A percentile compares a stretch with the other conserved stretches of the same genome.
Conservation (phyloP, 2,113 vertebrate species). For the Dinomys branickii region DNA sequence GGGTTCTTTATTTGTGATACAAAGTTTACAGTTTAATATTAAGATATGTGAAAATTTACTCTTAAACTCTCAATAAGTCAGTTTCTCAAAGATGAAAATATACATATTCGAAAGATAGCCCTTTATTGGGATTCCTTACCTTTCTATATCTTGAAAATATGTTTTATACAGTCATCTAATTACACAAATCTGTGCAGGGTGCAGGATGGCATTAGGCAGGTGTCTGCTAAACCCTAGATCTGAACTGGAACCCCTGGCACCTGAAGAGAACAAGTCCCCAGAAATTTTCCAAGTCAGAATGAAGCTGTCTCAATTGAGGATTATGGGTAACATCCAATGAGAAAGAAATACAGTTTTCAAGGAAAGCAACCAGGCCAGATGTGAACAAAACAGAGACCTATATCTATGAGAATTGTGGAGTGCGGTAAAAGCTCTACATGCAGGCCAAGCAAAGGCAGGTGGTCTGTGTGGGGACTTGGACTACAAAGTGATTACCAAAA, state of each 20-base stretch:
- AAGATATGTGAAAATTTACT: background rate
- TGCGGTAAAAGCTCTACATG: background rate
- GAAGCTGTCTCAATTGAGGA: background rate
- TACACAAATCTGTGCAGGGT: background rate
- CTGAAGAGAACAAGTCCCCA: background rate
- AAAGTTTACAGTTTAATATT: background rate
- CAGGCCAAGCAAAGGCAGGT: background rate
- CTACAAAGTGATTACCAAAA: background rate
- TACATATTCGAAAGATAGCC: background rate
- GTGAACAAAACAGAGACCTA: background rate
- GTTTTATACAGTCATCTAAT: background rate
- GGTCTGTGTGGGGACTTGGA: background rate
- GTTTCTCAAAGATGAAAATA: background rate
- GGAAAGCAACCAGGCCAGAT: background rate
- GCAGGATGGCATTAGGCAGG: background rate
- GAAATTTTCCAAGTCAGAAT: background rate
- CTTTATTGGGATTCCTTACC: background rate
- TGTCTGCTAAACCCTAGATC: background rate
- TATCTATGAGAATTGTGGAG: background rate
- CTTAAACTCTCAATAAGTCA: background rate
- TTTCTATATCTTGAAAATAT: background rate
- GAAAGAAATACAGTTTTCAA: background rate
- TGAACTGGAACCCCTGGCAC: background rate
- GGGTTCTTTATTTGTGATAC: background rate
- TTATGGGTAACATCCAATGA: accelerated